phyloP scores from a whole-genome alignment of 2,888 invertebrate species.

The Sacculina carcini region DNA sequence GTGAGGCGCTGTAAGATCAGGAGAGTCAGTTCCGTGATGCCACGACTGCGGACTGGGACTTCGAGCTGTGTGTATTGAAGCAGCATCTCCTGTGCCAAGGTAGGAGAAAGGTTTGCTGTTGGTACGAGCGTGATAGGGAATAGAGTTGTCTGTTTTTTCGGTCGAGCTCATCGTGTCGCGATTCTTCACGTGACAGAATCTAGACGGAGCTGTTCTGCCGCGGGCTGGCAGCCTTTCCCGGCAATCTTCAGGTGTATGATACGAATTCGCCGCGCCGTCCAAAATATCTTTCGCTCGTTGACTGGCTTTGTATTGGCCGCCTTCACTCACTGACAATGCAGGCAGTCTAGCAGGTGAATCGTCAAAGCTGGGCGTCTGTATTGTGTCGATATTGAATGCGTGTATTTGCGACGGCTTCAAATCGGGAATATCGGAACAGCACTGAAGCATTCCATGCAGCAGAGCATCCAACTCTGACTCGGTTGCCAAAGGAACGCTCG shows the following conservation, averaged over 20 bases:
- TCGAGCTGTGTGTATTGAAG: slow-evolving; percentile 9
- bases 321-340: no score
- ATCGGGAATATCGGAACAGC: slow-evolving; percentile 52
- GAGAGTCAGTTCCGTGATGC: not conserved
- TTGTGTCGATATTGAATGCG: slow-evolving; percentile 13
- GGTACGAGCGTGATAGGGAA: slow-evolving; percentile 68
- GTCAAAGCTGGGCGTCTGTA: slow-evolving; percentile 14
- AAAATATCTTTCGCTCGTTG: no score
- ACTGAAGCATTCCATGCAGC: slow-evolving; percentile 58
- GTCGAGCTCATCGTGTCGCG: no score
- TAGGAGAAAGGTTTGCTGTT: slow-evolving; percentile 72
- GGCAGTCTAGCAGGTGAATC: slow-evolving; percentile 6
- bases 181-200: no score
- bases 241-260: slow-evolving; percentile 18
- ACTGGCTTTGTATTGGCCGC: no score
- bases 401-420: slow-evolving; percentile 18
- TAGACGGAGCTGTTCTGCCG: slow-evolving; percentile 11
- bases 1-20: not conserved
- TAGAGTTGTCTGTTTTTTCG: no score
- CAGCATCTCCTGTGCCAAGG: slow-evolving; percentile 26
- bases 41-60: slow-evolving; percentile 8
- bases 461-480: slow-evolving; percentile 47
- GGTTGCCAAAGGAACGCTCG: slow-evolving; percentile 24
- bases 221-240: slow-evolving; percentile 2
- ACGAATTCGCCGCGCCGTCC: slow-evolving; percentile 28